Base-by-base conservation (phyloP, 2,888 invertebrate genomes). In the Malacosoma neustria region DNA sequence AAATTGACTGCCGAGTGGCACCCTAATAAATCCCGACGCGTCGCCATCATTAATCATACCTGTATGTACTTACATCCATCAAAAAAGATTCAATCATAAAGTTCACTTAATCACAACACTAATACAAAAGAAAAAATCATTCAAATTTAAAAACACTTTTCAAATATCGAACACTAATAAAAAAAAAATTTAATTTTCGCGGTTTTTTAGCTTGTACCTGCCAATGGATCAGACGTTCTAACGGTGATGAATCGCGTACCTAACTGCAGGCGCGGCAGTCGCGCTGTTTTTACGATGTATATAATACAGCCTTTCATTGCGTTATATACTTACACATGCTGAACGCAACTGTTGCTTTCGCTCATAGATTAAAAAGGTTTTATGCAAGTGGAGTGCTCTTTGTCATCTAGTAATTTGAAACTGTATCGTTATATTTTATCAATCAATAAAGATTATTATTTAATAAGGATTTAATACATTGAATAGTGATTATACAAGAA, bases 241-340 rank as follows among this genome's bases (percentile, higher is more conserved):
- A 49, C 73, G 48, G 52, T 53, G 52, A 59, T 67, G 55, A 49
- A 59, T 57, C 73, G 64, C 68, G 70, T 42, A 61, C 64, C 57
- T 57, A 49, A 75, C 75, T 75, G 72, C 39, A 53, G 51, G 56
- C 59, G 54, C 56, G 48, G 48, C 49, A 42, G 52, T 48, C 55
- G 48, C 57, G 54, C 48, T 51, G 48, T 53, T 57, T 57, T 42
- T 55, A 54, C 48, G 45, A 42, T 9, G 9, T 9, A 39, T 9
- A 22, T 9, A 39, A 48, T 46, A 46, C 49, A 44, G 43, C 48
- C 51, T 54, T 54, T 56, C 47, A 48, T 48, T 43, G 37, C 45
- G 43, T 46, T 57, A 50, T 49, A 50, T 48, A 43, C 46, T 34
- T 43, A 38, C 41, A 30, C 42, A 43, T 38, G 46, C 48, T 46